Conservation (phyloP, 2,113 vertebrate species). For the Tapirus terrestris region DNA sequence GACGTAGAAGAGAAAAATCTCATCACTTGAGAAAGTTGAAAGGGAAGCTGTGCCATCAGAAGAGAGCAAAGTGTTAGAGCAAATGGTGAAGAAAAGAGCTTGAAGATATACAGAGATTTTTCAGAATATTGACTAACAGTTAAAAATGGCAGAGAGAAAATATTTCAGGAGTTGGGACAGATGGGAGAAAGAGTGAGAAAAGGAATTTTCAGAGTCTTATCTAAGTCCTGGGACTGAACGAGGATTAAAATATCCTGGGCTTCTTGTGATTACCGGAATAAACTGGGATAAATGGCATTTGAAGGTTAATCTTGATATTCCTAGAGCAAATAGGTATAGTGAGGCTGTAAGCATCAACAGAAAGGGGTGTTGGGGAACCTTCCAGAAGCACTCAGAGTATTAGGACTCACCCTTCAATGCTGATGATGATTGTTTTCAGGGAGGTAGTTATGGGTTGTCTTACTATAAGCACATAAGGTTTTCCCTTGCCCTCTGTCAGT, state of each 20-base stretch:
- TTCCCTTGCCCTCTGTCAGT: background rate
- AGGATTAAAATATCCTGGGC: background rate
- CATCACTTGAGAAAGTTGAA: background rate
- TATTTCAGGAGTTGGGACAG: background rate
- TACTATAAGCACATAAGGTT: background rate
- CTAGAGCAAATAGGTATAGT: background rate
- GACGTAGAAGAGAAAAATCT: background rate
- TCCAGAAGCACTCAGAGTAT: background rate
- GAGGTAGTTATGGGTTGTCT: background rate
- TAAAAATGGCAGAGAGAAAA: background rate
- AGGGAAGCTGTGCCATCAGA: background rate
- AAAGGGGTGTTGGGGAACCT: fast-evolving
- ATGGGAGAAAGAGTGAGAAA: background rate
- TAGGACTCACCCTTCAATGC: background rate
- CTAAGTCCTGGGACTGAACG: background rate
- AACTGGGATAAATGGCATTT: background rate
- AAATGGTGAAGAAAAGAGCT: background rate
- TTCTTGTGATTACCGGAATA: background rate
- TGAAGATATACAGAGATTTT: background rate
- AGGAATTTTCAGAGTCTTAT: background rate
- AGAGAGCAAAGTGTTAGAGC: background rate
- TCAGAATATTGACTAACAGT: background rate
- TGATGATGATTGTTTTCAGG: background rate
- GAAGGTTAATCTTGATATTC: background rate
- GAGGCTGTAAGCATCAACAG: background rate